Percentiles rank a stretch among this genome's conserved stretches.
phyloP scores from a whole-genome alignment of 2,113 vertebrate species.

The Gymnogyps californianus region DNA sequence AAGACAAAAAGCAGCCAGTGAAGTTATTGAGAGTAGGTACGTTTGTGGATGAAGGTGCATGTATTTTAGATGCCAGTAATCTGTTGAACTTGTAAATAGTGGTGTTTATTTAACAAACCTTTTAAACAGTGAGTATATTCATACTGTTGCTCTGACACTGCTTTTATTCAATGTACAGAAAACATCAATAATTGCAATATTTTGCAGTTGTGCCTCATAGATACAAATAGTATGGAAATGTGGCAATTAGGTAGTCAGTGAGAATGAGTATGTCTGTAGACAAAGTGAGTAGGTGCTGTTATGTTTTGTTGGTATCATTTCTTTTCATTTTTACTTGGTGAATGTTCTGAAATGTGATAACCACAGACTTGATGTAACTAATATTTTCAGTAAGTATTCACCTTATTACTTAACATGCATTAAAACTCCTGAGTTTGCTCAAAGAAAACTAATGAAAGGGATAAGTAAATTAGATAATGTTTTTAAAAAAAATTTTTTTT shows the following conservation, averaged over 20 bases:
- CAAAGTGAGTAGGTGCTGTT: background rate
- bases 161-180: background rate
- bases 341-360: background rate
- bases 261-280: background rate
- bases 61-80: background rate
- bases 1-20: background rate
- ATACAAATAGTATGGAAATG: background rate
- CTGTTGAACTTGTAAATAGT: background rate
- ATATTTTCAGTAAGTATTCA: background rate
- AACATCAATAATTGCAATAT: background rate
- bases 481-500: rapidly evolving
- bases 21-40: background rate
- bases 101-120: background rate
- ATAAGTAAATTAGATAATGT: background rate
- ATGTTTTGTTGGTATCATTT: background rate
- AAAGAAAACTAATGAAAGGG: background rate
- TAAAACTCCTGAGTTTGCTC: background rate
- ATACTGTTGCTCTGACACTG: background rate
- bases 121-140: background rate
- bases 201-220: background rate
- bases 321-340: background rate
- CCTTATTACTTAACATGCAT: background rate
- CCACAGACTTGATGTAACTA: background rate
- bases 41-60: background rate
- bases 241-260: background rate